A percentile compares a stretch with the other conserved stretches of the same genome.
Conservation (phyloP, 23 tunicate species). For the Oikopleura albicans region DNA sequence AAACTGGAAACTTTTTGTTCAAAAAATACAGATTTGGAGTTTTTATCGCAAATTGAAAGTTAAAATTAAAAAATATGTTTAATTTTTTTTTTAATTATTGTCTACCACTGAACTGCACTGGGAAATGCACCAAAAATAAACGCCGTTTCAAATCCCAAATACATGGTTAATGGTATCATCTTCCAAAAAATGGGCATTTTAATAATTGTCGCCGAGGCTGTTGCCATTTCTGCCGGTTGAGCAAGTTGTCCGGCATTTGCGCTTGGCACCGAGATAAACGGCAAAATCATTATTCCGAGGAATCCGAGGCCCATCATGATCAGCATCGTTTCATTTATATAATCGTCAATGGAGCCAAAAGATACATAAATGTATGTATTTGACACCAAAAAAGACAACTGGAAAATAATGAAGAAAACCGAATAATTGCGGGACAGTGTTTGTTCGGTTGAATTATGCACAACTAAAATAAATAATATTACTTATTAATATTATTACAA, state of each 20-base stretch:
- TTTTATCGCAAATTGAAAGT: too few species aligned
- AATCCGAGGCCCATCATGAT: background rate
- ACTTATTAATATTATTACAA: too few species aligned
- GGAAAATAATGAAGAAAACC: background rate
- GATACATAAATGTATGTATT: background rate
- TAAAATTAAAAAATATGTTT: too few species aligned
- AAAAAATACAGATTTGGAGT: too few species aligned
- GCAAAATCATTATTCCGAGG: background rate
- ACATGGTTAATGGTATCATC: background rate
- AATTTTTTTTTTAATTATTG: too few species aligned
- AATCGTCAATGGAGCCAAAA: background rate
- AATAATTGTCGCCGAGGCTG: background rate
- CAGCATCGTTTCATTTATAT: background rate
- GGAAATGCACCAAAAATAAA: background rate
- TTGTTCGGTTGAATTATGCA: conserved; percentile 3
- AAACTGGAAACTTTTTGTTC: too few species aligned
- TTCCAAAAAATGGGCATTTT: background rate
- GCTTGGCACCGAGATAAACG: background rate
- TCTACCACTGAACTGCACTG: background rate
- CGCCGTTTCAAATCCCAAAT: background rate
- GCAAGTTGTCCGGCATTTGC: background rate
- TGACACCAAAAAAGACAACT: background rate
- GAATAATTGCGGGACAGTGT: background rate
- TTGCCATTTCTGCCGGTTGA: background rate
- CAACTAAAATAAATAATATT: too few species aligned